Conservation (phyloP, 2,797 vertebrate genomes). For the Artibeus lituratus region DNA sequence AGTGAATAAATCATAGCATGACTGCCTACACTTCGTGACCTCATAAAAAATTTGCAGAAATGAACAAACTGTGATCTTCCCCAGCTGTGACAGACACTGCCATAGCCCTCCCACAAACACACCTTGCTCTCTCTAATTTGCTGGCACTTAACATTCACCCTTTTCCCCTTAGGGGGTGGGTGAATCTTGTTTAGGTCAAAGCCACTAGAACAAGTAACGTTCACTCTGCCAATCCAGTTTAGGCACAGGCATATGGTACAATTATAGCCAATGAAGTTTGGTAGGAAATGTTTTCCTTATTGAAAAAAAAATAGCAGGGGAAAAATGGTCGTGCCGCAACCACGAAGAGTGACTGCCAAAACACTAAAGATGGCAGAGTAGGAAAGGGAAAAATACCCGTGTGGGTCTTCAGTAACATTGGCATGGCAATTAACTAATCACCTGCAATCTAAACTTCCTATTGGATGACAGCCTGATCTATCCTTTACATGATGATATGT, state of each 20-base stretch:
- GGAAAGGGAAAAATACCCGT: background rate
- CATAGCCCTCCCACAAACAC: background rate
- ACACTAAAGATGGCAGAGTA: background rate
- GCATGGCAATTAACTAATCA: background rate
- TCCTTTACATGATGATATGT: background rate
- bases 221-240: background rate
- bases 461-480: background rate
- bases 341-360: background rate
- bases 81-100: too few species aligned
- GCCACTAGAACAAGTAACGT: background rate
- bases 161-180: background rate
- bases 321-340: background rate
- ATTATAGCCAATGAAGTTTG: background rate
- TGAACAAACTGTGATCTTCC: background rate
- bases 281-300: background rate
- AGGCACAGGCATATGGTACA: background rate
- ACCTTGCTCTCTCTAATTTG: background rate
- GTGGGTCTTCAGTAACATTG: background rate
- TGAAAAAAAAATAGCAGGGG: background rate
- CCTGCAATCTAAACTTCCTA: background rate
- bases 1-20: background rate
- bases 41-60: background rate
- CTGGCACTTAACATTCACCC: background rate
- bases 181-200: background rate
- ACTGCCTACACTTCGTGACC: background rate